phyloP scores from a whole-genome alignment of 2,888 invertebrate species.

The Pteria penguin region DNA sequence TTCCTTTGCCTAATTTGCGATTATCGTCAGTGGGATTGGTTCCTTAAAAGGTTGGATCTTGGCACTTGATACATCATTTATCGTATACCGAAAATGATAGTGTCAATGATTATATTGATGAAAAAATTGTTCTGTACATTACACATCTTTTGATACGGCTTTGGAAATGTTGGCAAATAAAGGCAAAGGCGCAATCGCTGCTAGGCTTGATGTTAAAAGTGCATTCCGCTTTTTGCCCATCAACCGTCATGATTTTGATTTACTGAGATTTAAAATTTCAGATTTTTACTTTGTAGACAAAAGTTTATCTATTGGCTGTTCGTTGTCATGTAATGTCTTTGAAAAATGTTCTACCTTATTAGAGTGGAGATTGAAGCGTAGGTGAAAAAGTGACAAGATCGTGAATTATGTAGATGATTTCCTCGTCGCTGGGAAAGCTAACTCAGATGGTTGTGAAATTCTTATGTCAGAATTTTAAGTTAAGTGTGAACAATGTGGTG shows the following conservation, averaged over 20 bases:
- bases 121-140: constrained; percentile 35
- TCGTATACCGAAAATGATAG: neutral
- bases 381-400: neutral
- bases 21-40: constrained; percentile 10
- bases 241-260: constrained; percentile 33
- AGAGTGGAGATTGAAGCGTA: constrained; percentile 14
- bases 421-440: neutral
- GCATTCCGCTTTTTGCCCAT: constrained; percentile 40
- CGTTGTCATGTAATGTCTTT: constrained; percentile 39
- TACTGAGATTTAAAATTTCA: constrained; percentile 39
- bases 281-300: constrained; percentile 35
- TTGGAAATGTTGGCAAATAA: constrained; percentile 35
- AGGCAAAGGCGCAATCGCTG: constrained; percentile 29
- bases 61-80: constrained; percentile 23
- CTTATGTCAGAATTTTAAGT: neutral
- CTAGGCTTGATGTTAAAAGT: constrained; percentile 38
- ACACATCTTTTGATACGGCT: constrained; percentile 46
- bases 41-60: constrained; percentile 8
- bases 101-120: constrained; percentile 14
- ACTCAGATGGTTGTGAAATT: neutral
- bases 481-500: neutral
- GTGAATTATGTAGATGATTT: constrained; percentile 14
- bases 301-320: constrained; percentile 40
- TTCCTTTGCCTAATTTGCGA: neutral
- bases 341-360: constrained; percentile 49